A percentile compares a stretch with the other conserved stretches of the same genome.
These are phyloP conservation scores for Heliconius sara DNA, from an alignment of 2,888 invertebrate species.

Conservation along the genomic window DNA sequence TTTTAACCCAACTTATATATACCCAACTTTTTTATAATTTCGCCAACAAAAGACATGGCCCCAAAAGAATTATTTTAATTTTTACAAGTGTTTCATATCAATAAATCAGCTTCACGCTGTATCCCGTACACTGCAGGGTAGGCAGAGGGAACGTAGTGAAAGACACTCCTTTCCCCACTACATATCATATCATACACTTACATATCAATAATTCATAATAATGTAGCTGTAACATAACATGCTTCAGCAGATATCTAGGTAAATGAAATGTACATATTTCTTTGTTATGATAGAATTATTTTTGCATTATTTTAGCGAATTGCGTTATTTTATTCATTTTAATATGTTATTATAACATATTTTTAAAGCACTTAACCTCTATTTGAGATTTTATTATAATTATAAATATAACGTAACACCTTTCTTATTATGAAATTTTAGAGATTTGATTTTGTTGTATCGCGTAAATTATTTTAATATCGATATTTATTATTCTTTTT, in stretches of 20 bases:
- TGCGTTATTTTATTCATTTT: conserved; percentile 26
- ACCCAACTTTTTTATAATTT: background rate
- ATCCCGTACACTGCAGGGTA: too few relatives aligned
- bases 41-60: background rate
- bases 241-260: conserved; percentile 51
- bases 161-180: too few relatives aligned
- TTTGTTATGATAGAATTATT: conserved; percentile 34
- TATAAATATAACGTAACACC: background rate
- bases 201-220: conserved; percentile 21
- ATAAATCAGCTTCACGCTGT: too few relatives aligned
- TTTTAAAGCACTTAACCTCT: conserved; percentile 13
- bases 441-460: background rate
- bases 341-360: conserved; percentile 18
- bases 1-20: background rate
- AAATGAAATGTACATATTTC: conserved; percentile 39
- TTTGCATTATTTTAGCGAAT: conserved; percentile 41
- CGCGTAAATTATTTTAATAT: too few relatives aligned
- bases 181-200: too few relatives aligned
- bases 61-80: background rate
- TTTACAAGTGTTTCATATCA: conserved; percentile 1
- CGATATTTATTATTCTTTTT: background rate
- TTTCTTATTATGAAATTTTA: conserved; percentile 3
- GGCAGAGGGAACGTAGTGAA: too few relatives aligned
- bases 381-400: conserved; percentile 7
- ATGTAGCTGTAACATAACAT: conserved; percentile 35